Evolutionary conservation across 2,113 vertebrate species (phyloP), one percentile per base, ranked within the genome.

Genomic region (Aspiorhynchus laticeps): DNA sequence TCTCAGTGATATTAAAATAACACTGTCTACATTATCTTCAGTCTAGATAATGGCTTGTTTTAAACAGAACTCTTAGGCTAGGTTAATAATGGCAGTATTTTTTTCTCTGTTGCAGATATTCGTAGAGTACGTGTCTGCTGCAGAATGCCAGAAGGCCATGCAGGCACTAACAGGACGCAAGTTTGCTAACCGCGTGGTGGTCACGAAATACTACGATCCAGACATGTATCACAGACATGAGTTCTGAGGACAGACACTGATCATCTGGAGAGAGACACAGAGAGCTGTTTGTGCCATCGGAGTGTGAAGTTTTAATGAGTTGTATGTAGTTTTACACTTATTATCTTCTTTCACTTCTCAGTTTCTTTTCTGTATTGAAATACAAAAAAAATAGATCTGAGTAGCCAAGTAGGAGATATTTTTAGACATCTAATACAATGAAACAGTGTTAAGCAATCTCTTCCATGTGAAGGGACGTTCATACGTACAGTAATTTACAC

Each of bases 61-160:
- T 53, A 53, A 53, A 21, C 48, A 51, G 46, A 51, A 51, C 28
- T 33, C 15, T 9, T 19, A 69, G 7, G 65, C 17, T 69, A 9
- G 65, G 3, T 2, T 69, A 33, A 69, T 19, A 36, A 33, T 8
- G 31, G 7, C 2, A 28, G 36, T 51, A 15, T 46, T 46, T 46
- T 43, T 12, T 46, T 15, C 46, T 84, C 79, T 61, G 0, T 87
- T 90, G 4, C 91, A 96, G 95, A 95, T 96, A 85, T 96, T 96
- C 43, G 94, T 96, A 87, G 94, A 95, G 90, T 95, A 95, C 4
- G 90, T 93, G 1, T 95, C 95, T 12, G 89, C 94, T 36, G 92
- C 91, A 10, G 95, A 96, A 89, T 95, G 94, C 91, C 94, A 95
- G 92, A 95, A 94, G 90, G 94, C 95, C 90, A 95, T 95, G 95